Percentiles rank a stretch among this genome's conserved stretches.
These are phyloP conservation scores for Notechis scutatus DNA, from an alignment of 2,113 vertebrate species.

Conservation along the genomic window DNA sequence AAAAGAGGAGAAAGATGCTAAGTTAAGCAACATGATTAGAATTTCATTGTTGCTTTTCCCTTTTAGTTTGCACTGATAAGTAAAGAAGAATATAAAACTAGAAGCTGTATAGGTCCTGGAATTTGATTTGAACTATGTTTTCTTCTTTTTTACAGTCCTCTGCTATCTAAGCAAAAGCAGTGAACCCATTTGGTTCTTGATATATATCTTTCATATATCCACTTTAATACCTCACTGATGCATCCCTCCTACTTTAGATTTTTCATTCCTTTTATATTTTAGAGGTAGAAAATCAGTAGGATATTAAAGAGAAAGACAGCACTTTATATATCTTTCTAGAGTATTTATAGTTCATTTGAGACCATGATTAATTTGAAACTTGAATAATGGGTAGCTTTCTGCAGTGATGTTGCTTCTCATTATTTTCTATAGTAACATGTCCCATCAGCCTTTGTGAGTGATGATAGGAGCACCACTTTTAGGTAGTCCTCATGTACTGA, in stretches of 20 bases:
- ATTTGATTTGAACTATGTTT: not conserved
- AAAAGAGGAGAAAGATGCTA: not conserved
- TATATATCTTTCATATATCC: not conserved
- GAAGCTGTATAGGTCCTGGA: not conserved
- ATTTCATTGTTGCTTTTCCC: not conserved
- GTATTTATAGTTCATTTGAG: not conserved
- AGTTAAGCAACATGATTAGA: not conserved
- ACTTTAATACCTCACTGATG: not conserved
- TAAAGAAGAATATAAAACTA: not conserved
- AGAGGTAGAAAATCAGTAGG: not conserved
- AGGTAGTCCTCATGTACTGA: not conserved
- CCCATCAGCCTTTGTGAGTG: not conserved
- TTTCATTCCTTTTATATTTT: not conserved
- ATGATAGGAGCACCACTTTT: not conserved
- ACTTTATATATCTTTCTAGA: not conserved
- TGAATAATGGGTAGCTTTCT: not conserved
- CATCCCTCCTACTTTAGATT: not conserved
- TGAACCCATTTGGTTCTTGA: not conserved
- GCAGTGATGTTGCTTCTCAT: not conserved
- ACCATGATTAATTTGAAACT: not conserved
- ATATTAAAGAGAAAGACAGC: not conserved
- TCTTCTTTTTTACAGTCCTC: not conserved
- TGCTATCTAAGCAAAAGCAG: not conserved
- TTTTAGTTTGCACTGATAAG: not conserved
- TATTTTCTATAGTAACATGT: not conserved